phyloP scores from a whole-genome alignment of 2,888 invertebrate species.

The Oscheius sp. region DNA sequence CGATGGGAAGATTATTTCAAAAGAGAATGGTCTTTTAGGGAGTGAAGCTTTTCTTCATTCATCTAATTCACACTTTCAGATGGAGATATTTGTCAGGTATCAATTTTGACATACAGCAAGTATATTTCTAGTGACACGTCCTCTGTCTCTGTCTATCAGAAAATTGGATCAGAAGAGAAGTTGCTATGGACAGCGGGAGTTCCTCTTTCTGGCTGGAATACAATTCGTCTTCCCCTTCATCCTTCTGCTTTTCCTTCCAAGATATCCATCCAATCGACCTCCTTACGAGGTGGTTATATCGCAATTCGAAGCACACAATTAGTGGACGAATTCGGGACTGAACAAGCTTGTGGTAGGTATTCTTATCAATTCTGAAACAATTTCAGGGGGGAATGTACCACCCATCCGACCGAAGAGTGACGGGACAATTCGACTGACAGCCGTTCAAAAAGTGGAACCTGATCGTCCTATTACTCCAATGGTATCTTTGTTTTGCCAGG shows the following conservation, averaged over 20 bases:
- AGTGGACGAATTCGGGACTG: constrained; percentile 21
- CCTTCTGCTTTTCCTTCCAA: constrained; percentile 10
- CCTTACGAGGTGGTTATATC: constrained; percentile 11
- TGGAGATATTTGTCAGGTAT: constrained; percentile 25
- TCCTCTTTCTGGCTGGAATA: constrained; percentile 24
- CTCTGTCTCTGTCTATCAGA: constrained; percentile 2
- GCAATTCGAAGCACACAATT: constrained; percentile 18
- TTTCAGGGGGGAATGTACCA: constrained; percentile 18
- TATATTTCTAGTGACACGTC: not conserved
- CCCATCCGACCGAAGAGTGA: constrained; percentile 5
- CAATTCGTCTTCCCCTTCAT: constrained; percentile 16
- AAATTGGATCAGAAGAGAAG: constrained; percentile 17
- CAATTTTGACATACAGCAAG: not conserved
- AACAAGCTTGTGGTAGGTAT: constrained; percentile 21
- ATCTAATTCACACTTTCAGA: constrained; percentile 24
- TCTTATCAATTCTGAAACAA: not conserved
- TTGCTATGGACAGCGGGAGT: constrained; percentile 26
- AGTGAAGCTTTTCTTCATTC: constrained; percentile 22
- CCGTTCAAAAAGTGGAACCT: constrained; percentile 7
- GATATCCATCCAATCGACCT: not conserved
- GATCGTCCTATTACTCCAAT: not conserved
- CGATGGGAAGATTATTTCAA: constrained; percentile 21
- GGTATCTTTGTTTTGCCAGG: not conserved
- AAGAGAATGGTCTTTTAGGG: constrained; percentile 10
- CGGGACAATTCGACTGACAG: constrained; percentile 20